Evolutionary conservation across 2,888 invertebrate genomes (phyloP).

Genomic region (Linnaemya vulpina): DNA sequence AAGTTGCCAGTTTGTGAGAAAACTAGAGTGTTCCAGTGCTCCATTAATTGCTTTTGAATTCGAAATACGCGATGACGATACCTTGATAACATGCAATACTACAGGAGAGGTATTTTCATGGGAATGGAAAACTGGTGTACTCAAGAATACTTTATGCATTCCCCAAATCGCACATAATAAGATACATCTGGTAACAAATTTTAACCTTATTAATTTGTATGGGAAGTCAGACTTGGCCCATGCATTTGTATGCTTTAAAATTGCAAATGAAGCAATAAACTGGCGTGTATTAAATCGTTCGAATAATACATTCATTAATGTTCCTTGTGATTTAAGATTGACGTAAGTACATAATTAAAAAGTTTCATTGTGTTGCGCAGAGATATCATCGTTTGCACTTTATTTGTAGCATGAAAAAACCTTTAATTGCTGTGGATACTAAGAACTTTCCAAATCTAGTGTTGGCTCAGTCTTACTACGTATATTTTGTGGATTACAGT

Average conservation of each 20-base stretch:
- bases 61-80: constrained; percentile 83
- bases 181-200: constrained; percentile 73
- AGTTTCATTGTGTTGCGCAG: too few relatives aligned
- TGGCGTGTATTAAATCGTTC: constrained; percentile 78
- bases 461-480: constrained; percentile 74
- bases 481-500: constrained; percentile 78
- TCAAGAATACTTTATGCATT: constrained; percentile 76
- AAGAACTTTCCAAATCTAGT: constrained; percentile 77
- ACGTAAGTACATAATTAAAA: constrained; percentile 73
- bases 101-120: constrained; percentile 85
- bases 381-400: background rate
- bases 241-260: constrained; percentile 76
- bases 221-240: constrained; percentile 75
- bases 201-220: constrained; percentile 77
- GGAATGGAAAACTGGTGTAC: constrained; percentile 86
- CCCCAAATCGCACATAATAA: background rate
- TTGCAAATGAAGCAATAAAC: constrained; percentile 15
- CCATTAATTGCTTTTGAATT: constrained; percentile 84
- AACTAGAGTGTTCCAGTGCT: constrained; percentile 84
- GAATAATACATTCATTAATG: background rate
- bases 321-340: constrained; percentile 72
- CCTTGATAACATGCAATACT: constrained; percentile 84
- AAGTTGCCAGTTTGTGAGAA: constrained; percentile 86
- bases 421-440: constrained; percentile 76
- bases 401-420: constrained; percentile 71